Conservation (phyloP, 2,888 invertebrate species). For the Zygothrica quintamaculata region DNA sequence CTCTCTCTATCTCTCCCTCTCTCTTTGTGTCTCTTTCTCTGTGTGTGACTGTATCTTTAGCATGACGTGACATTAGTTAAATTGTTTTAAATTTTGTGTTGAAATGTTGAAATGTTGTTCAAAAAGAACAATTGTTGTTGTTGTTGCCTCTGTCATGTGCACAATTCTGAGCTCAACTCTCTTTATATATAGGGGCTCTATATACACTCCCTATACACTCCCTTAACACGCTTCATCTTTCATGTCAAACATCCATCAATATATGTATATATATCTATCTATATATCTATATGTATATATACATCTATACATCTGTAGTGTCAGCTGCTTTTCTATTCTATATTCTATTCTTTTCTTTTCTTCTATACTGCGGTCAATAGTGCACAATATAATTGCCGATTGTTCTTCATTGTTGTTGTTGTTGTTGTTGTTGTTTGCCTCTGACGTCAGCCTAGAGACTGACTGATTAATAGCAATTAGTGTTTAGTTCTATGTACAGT, state of each 20-base stretch:
- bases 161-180: no score
- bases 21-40: slow-evolving; percentile 1
- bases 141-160: slow-evolving; percentile 53
- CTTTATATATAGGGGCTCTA: no score
- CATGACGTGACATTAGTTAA: slow-evolving; percentile 70
- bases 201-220: no score
- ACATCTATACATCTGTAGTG: no score
- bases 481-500: slow-evolving; percentile 3
- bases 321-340: no score
- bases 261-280: background rate
- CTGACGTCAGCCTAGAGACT: slow-evolving; percentile 59
- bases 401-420: slow-evolving; percentile 49
- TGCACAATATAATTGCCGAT: slow-evolving; percentile 68
- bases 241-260: no score
- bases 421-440: slow-evolving; percentile 61
- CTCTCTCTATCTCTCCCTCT: background rate
- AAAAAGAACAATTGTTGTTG: slow-evolving; percentile 61
- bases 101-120: slow-evolving; percentile 64
- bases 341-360: no score
- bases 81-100: slow-evolving; percentile 78
- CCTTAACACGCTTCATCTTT: no score
- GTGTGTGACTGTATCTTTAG: slow-evolving; percentile 18
- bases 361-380: slow-evolving; percentile 61
- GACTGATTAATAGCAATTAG: slow-evolving; percentile 74
- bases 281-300: slow-evolving; percentile 19